phyloP scores from a whole-genome alignment of 2,113 vertebrate species.

The Brachyistius frenatus region DNA sequence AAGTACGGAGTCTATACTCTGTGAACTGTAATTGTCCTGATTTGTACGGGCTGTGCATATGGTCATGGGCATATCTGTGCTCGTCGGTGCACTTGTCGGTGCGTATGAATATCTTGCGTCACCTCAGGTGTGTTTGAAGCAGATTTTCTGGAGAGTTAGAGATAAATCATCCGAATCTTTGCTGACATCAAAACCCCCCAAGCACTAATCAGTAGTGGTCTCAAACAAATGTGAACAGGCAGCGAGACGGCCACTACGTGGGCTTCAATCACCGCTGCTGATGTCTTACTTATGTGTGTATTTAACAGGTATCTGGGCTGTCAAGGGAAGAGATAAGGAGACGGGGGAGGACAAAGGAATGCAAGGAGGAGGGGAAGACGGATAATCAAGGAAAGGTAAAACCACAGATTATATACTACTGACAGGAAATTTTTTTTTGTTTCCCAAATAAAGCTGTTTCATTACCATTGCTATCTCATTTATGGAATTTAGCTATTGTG shows the following conservation, averaged over 20 bases:
- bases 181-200: slow-evolving; percentile 59
- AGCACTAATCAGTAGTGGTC: slow-evolving; percentile 59
- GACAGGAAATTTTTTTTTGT: neutral
- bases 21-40: slow-evolving; percentile 25
- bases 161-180: slow-evolving; percentile 63
- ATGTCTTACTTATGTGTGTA: slow-evolving; percentile 47
- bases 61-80: neutral
- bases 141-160: slow-evolving; percentile 54
- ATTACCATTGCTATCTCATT: neutral
- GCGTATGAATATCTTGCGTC: slow-evolving; percentile 44
- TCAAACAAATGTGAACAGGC: slow-evolving; percentile 65
- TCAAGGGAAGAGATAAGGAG: slow-evolving; percentile 35
- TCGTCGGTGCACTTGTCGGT: slow-evolving; percentile 41
- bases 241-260: slow-evolving; percentile 39
- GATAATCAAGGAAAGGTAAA: neutral
- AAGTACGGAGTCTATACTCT: neutral
- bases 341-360: slow-evolving; percentile 16
- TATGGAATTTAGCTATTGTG: too few species aligned
- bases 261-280: slow-evolving; percentile 53
- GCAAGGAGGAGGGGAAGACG: neutral
- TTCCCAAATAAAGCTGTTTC: neutral
- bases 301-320: slow-evolving; percentile 52
- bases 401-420: too few species aligned
- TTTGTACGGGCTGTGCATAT: slow-evolving; percentile 12
- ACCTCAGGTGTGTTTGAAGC: slow-evolving; percentile 64